These are phyloP conservation scores for Dreissena polymorpha DNA, from an alignment of 1,140 invertebrate genomes.

Conservation along the genomic window DNA sequence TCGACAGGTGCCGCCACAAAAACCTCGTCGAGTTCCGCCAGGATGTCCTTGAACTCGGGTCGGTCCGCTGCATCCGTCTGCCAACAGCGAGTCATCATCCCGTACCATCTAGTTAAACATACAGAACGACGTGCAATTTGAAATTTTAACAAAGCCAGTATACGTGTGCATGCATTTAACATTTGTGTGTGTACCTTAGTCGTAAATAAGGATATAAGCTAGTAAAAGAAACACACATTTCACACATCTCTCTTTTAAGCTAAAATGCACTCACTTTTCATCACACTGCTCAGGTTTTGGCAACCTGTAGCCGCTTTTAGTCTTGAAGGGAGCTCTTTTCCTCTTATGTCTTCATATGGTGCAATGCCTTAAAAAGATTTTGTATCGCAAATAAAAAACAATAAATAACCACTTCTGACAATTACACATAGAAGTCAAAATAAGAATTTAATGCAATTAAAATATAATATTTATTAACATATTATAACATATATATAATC, in stretches of 20 bases:
- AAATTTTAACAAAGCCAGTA: too few relatives aligned
- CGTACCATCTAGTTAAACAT: constrained; percentile 26
- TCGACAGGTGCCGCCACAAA: background rate
- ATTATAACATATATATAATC: too few relatives aligned
- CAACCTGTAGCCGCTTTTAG: constrained; percentile 61
- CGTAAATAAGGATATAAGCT: too few relatives aligned
- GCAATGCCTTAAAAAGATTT: constrained; percentile 79
- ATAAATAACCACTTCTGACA: too few relatives aligned
- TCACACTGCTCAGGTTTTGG: constrained; percentile 57
- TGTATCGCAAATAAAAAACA: too few relatives aligned
- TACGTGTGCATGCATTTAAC: too few relatives aligned
- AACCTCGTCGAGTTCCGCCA: constrained; percentile 10
- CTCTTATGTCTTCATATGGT: constrained; percentile 89
- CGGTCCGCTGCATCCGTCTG: constrained; percentile 18
- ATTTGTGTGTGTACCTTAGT: too few relatives aligned
- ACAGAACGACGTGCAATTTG: too few relatives aligned
- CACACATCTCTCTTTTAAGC: background rate
- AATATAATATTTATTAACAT: too few relatives aligned
- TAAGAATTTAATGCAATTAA: too few relatives aligned
- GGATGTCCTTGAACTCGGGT: constrained; percentile 34
- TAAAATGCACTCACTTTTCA: constrained; percentile 55
- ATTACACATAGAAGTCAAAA: too few relatives aligned
- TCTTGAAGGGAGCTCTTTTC: constrained; percentile 86
- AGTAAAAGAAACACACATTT: too few relatives aligned
- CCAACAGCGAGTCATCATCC: constrained; percentile 43